Percentiles rank a stretch among this genome's conserved stretches.
Evolutionary conservation across 2,797 vertebrate species (phyloP).

Genomic region (Coilia nasus): DNA sequence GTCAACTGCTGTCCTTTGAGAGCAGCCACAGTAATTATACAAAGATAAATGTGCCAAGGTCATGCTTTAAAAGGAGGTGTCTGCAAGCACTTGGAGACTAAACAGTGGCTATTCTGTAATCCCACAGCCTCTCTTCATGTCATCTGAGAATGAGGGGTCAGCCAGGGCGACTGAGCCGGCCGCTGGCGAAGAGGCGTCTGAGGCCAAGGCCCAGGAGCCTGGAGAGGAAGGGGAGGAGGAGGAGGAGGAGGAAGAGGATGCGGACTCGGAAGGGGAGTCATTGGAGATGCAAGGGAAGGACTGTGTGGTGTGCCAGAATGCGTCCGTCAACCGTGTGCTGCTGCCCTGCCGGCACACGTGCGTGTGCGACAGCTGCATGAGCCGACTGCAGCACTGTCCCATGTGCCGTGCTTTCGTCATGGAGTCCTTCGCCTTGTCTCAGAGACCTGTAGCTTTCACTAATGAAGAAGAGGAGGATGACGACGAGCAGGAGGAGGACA

Average conservation of each 20-base stretch:
- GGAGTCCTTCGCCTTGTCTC: constrained; percentile 85
- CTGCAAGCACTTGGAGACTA: not conserved
- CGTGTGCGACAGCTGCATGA: constrained; percentile 85
- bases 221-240: constrained; percentile 23
- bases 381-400: constrained; percentile 89
- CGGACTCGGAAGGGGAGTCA: constrained; percentile 57
- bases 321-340: constrained; percentile 87
- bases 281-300: constrained; percentile 75
- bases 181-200: not conserved
- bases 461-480: constrained; percentile 1
- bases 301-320: constrained; percentile 95
- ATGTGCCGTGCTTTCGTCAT: constrained; percentile 92
- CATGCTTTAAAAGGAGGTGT: not conserved
- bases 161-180: constrained; percentile 28
- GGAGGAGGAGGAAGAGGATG: constrained; percentile 50
- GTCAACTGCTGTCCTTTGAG: not conserved
- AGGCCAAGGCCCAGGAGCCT: constrained; percentile 24
- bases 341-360: constrained; percentile 92
- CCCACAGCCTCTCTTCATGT: constrained; percentile 93
- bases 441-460: not conserved
- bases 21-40: not conserved
- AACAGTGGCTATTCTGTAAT: not conserved
- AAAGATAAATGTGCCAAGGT: not conserved
- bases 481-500: constrained; percentile 18
- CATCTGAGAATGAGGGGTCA: constrained; percentile 71